Evolutionary conservation across 2,113 vertebrate genomes (phyloP).

Genomic region (Mormyrus iriodes): DNA sequence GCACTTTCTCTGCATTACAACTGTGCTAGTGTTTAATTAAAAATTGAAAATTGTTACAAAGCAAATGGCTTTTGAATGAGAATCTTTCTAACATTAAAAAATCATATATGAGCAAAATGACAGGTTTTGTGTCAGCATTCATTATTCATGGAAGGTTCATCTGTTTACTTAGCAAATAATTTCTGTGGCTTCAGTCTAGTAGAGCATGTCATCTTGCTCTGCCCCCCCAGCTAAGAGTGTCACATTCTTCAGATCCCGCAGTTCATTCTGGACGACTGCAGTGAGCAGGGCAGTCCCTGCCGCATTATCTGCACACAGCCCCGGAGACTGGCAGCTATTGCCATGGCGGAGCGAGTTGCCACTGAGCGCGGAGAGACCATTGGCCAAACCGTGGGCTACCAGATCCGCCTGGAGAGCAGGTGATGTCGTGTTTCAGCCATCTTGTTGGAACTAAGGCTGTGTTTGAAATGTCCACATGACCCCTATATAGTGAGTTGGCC

Average conservation of each 20-base stretch:
- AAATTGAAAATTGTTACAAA: not conserved
- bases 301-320: conserved; percentile 94
- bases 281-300: conserved; percentile 69
- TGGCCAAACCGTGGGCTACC: conserved; percentile 88
- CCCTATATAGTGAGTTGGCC: not conserved
- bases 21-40: not conserved
- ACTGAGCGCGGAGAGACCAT: conserved; percentile 84
- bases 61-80: not conserved
- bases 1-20: not conserved
- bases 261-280: conserved; percentile 86
- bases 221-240: not conserved
- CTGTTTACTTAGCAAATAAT: not conserved
- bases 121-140: not conserved
- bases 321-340: conserved; percentile 78
- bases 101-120: not conserved
- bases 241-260: conserved; percentile 78
- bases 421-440: conserved; percentile 38
- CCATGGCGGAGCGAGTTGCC: conserved; percentile 90
- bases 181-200: not conserved
- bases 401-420: conserved; percentile 93
- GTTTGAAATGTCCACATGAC: not conserved
- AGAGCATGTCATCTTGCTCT: not conserved
- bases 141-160: not conserved
- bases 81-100: not conserved
- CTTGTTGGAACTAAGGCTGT: not conserved